Conservation (phyloP, 2,888 invertebrate species). For the Galerucella calmariensis region DNA sequence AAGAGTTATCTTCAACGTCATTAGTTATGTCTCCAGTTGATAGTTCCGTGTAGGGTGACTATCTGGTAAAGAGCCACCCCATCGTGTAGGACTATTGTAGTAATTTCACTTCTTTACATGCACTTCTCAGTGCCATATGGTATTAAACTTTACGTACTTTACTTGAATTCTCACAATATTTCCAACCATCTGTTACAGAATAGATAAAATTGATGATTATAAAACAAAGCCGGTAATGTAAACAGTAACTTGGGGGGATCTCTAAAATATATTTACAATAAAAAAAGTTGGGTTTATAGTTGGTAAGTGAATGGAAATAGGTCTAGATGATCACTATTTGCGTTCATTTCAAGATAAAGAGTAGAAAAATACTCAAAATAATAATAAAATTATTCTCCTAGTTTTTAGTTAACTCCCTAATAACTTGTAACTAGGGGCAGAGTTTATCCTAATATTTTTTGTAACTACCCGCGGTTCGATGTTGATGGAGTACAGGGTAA, state of each 20-base stretch:
- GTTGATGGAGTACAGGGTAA: no score
- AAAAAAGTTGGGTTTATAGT: no score
- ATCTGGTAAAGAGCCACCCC: slow-evolving; percentile 41
- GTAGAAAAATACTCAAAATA: no score
- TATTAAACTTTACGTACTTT: slow-evolving; percentile 55
- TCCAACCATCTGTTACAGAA: slow-evolving; percentile 59
- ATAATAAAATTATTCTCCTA: no score
- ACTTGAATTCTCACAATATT: slow-evolving; percentile 63
- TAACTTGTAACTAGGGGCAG: no score
- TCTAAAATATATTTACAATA: background rate
- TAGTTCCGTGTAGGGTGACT: slow-evolving; percentile 38
- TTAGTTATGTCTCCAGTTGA: slow-evolving; percentile 26
- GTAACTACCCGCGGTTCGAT: no score
- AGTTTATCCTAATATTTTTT: no score
- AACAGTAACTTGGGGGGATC: background rate
- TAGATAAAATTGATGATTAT: slow-evolving; percentile 24
- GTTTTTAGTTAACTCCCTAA: no score
- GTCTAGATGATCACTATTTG: no score
- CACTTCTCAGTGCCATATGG: slow-evolving; percentile 59
- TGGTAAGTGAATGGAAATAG: no score
- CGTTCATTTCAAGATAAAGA: no score
- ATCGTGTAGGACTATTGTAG: slow-evolving; percentile 37
- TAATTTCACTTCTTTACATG: slow-evolving; percentile 38
- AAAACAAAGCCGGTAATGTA: slow-evolving; percentile 4
- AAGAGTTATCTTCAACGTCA: slow-evolving; percentile 30